These are phyloP conservation scores for Drosophila rufa DNA, from an alignment of 1,140 invertebrate species.

Conservation along the genomic window DNA sequence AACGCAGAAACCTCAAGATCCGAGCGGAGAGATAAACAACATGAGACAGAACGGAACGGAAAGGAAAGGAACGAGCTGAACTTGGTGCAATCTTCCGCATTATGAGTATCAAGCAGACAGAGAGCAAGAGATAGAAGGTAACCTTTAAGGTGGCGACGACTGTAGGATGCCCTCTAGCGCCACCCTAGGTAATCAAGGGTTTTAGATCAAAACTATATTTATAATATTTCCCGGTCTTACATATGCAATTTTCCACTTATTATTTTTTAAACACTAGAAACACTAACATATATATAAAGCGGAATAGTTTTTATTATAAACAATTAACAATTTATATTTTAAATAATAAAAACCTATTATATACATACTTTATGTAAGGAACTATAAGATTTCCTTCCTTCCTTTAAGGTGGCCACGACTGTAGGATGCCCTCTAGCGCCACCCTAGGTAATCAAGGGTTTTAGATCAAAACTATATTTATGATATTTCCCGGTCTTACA, in stretches of 20 bases:
- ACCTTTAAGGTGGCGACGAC: background rate
- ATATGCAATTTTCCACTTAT: too few species aligned
- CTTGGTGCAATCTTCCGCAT: slow-evolving; percentile 81
- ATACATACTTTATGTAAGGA: background rate
- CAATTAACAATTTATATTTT: too few species aligned
- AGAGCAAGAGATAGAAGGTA: background rate
- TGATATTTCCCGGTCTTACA: background rate
- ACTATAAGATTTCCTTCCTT: background rate
- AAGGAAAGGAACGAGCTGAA: slow-evolving; percentile 31
- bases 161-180: background rate
- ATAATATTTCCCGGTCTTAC: background rate
- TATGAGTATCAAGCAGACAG: slow-evolving; percentile 64
- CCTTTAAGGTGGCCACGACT: background rate
- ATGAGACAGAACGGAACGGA: slow-evolving; percentile 51
- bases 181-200: too few species aligned
- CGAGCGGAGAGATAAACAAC: slow-evolving; percentile 64
- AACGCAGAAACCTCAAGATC: slow-evolving; percentile 83
- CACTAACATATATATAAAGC: too few species aligned
- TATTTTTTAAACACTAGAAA: too few species aligned
- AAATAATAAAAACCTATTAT: background rate
- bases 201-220: background rate
- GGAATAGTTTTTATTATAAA: too few species aligned
- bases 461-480: too few species aligned
- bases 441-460: background rate
- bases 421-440: background rate